Conservation (phyloP, 2,113 vertebrate genomes). For the Philantomba maxwellii region DNA sequence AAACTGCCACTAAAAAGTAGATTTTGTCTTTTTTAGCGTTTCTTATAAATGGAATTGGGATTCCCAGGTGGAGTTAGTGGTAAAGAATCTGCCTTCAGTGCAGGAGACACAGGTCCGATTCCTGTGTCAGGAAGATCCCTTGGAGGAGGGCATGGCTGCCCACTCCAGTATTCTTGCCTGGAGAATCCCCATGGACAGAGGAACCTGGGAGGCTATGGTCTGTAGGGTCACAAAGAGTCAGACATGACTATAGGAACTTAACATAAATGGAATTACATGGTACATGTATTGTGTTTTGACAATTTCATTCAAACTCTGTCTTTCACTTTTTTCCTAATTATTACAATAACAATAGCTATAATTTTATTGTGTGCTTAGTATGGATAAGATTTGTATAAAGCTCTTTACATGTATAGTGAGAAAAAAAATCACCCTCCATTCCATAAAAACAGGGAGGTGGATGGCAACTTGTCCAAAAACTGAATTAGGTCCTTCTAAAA, state of each 20-base stretch:
- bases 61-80: background rate
- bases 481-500: background rate
- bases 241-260: background rate
- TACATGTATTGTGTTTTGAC: background rate
- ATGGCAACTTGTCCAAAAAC: slow-evolving; percentile 4
- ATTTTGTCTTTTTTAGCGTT: background rate
- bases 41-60: background rate
- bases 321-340: background rate
- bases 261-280: background rate
- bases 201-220: background rate
- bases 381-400: background rate
- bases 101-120: background rate
- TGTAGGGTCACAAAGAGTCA: background rate
- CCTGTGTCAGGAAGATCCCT: background rate
- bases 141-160: background rate
- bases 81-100: background rate
- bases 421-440: background rate
- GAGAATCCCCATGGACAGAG: background rate
- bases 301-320: background rate
- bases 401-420: background rate
- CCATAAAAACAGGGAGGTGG: background rate
- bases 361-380: background rate
- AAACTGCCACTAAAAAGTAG: background rate
- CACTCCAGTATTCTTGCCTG: background rate
- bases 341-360: background rate